A percentile compares a stretch with the other conserved stretches of the same genome.
phyloP scores from a whole-genome alignment of 2,888 invertebrate species.

The Zootermopsis nevadensis region DNA sequence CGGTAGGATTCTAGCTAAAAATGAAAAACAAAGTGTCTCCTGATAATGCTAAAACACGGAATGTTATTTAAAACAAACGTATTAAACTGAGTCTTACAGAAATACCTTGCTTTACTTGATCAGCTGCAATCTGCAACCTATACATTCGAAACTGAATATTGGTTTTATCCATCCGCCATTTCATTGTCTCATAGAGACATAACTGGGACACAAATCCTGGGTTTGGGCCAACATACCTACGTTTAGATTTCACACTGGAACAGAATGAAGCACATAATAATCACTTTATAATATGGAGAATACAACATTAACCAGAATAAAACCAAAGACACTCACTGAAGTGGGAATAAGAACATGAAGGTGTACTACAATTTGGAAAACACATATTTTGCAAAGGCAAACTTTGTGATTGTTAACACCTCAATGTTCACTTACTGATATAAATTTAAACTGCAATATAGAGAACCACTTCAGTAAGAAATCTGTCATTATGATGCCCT shows the following conservation, averaged over 20 bases:
- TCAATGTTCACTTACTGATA: no score
- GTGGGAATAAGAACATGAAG: no score
- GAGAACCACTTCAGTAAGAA: no score
- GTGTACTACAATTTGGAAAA: no score
- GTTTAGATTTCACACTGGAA: conserved; percentile 73
- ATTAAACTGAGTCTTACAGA: no score
- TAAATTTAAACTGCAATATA: no score
- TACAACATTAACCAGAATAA: no score
- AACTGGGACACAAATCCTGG: conserved; percentile 84
- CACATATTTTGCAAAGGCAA: neutral
- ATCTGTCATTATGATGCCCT: no score
- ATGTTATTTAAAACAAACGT: no score
- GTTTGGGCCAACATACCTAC: conserved; percentile 82
- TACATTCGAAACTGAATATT: conserved; percentile 81
- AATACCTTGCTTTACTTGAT: conserved; percentile 80
- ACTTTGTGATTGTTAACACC: neutral
- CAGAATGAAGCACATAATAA: neutral
- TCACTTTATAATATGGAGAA: no score
- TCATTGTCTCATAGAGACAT: conserved; percentile 83
- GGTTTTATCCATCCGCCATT: conserved; percentile 74
- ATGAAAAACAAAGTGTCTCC: neutral
- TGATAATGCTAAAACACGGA: no score
- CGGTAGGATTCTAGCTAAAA: conserved; percentile 82
- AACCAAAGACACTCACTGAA: no score
- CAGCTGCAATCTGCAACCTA: conserved; percentile 81